Base-by-base conservation (phyloP, 1,140 invertebrate genomes). In the Psix sp. region DNA sequence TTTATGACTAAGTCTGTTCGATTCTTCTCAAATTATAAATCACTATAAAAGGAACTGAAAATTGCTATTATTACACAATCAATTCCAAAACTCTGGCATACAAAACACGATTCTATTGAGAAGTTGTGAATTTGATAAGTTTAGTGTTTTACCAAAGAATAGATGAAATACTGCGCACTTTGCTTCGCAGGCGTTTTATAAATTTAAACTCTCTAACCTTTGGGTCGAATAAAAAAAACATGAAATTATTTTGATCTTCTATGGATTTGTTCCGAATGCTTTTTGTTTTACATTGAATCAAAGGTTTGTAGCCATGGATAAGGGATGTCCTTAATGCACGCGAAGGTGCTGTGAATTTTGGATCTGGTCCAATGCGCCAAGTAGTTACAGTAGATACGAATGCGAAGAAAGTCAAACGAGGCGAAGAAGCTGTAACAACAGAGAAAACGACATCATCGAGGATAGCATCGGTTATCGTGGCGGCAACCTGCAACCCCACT, bases 401-500 rank as follows among this genome's bases (percentile, higher is more conserved):
- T 35, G 26, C 17, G 29, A 59, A 18, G n/a, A 31, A 54, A 31
- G 39, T n/a, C n/a, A 42, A 33, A 16, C 26, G 40, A 46, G 24
- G 31, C 18, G 38, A 54, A 42, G 54, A 59, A 49, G 54, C 49
- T 59, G 45, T 21, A 35, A 14, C 31, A 36, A 40, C 62, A 46
- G 70, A 62, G 57, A 66, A 66, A 45, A 49, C 59, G 35, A 46
- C 20, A 48, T 63, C 52, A 33, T 36, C 46, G 59, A 40, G 36
- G 49, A 49, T 38, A 52, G 46, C 54, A 52, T 59, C 46, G 54
- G 46, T 33, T 59, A 40, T 26, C 10, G 39, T 46, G 56, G 46
- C 70, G 48, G 60, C 70, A 72, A 72, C 39, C 60, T 65, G 59
- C 68, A 72, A 33, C 54, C 70, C 70, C 59, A 66, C 70, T 73